These are phyloP conservation scores for Drosophila multiciliata DNA, from an alignment of 2,888 invertebrate species.

Conservation along the genomic window DNA sequence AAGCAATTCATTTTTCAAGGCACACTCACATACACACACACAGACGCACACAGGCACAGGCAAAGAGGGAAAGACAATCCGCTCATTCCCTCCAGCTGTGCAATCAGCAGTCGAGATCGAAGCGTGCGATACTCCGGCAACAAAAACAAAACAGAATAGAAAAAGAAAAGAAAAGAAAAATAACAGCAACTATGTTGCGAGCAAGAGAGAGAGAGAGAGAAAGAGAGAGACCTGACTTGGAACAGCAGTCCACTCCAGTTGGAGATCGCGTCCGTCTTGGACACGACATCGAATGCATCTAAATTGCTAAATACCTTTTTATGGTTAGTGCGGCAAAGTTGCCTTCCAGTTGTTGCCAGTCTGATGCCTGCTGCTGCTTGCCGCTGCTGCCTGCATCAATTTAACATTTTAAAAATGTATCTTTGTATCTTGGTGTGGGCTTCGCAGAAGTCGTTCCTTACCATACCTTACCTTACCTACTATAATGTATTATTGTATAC, in stretches of 20 bases:
- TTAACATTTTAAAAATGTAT: constrained; percentile 80
- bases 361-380: constrained; percentile 1
- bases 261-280: constrained; percentile 50
- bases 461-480: constrained; percentile 9
- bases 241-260: constrained; percentile 11
- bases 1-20: constrained; percentile 75
- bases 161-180: constrained; percentile 18
- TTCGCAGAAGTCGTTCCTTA: constrained; percentile 72
- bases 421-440: constrained; percentile 70
- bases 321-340: constrained; percentile 64
- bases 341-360: constrained; percentile 20
- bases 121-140: constrained; percentile 72
- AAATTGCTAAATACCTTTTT: constrained; percentile 80
- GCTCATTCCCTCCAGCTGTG: constrained; percentile 66
- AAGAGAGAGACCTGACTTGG: not conserved
- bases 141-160: constrained; percentile 17
- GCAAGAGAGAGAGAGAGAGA: not conserved
- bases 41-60: not conserved
- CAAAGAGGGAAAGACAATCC: constrained; percentile 1
- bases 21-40: constrained; percentile 29
- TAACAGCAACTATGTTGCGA: constrained; percentile 8
- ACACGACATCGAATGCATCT: constrained; percentile 80
- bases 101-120: constrained; percentile 74
- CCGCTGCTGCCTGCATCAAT: constrained; percentile 64
- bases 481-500: constrained; percentile 60